Evolutionary conservation across 2,888 invertebrate species (phyloP).

Genomic region (Cryptus armator): DNA sequence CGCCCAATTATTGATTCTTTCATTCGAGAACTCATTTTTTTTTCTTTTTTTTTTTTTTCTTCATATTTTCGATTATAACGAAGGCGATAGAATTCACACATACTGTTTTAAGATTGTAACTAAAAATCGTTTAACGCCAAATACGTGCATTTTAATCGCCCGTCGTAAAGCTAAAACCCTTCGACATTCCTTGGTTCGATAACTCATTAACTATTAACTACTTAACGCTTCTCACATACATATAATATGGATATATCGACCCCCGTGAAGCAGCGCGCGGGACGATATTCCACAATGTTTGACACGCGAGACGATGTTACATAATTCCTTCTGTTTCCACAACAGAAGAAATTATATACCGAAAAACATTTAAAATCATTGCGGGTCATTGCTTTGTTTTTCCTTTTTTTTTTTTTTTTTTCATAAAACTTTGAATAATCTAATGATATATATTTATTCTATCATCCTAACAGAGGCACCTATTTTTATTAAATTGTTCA

Average conservation of each 20-base stretch:
- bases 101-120: neutral
- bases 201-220: neutral
- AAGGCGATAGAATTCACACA: neutral
- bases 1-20: constrained; percentile 76
- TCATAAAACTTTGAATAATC: neutral
- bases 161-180: neutral
- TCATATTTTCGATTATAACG: neutral
- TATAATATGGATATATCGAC: neutral
- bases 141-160: neutral
- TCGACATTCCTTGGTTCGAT: neutral
- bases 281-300: too few species aligned
- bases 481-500: neutral
- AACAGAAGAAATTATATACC: neutral
- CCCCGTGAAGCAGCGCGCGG: neutral
- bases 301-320: too few species aligned
- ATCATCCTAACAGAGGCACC: too few species aligned
- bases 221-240: too few species aligned
- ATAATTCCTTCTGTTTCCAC: too few species aligned
- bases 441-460: too few species aligned
- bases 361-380: constrained; percentile 24
- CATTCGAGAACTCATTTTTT: neutral
- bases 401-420: too few species aligned
- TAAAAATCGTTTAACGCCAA: neutral
- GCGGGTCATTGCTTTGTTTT: too few species aligned
- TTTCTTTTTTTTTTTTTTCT: neutral